Conservation (phyloP, 2,113 vertebrate species). For the Blennius ocellaris region DNA sequence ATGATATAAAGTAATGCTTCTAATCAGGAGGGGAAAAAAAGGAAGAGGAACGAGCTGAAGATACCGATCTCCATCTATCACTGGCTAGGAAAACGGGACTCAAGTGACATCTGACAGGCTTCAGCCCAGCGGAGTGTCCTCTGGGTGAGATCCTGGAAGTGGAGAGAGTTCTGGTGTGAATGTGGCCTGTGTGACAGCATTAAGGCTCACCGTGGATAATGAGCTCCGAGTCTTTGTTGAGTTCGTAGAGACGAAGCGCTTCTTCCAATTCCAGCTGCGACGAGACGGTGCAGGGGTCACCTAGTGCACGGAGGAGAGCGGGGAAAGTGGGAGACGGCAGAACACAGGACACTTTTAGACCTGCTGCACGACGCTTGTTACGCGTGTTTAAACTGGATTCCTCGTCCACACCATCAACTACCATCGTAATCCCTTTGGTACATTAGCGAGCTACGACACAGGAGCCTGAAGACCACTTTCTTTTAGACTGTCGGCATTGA, state of each 20-base stretch:
- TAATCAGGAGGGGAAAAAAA: too few species aligned
- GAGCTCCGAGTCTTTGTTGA: slow-evolving; percentile 99
- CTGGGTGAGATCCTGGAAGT: slow-evolving; percentile 15
- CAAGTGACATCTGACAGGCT: slow-evolving; percentile 6
- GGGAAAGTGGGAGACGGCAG: too few species aligned
- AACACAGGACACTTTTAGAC: too few species aligned
- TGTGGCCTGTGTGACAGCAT: slow-evolving; percentile 2
- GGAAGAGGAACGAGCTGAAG: neutral
- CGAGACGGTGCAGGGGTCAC: slow-evolving; percentile 97
- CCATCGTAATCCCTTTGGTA: neutral
- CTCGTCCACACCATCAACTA: neutral
- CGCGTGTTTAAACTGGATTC: neutral
- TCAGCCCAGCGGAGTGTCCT: neutral
- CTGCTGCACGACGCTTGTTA: neutral
- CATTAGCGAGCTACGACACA: neutral
- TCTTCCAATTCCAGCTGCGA: slow-evolving; percentile 98
- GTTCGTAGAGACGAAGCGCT: slow-evolving; percentile 95
- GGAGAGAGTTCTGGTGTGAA: neutral
- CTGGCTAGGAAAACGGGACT: neutral
- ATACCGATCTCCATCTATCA: slow-evolving; percentile 3
- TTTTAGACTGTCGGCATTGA: neutral
- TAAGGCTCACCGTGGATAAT: slow-evolving; percentile 91
- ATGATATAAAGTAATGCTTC: too few species aligned
- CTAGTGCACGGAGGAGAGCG: slow-evolving; percentile 75
- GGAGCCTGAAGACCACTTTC: neutral